Evolutionary conservation across 2,888 invertebrate genomes (phyloP), one percentile per base, ranked within the genome.

Genomic region (Atrina japonica): DNA sequence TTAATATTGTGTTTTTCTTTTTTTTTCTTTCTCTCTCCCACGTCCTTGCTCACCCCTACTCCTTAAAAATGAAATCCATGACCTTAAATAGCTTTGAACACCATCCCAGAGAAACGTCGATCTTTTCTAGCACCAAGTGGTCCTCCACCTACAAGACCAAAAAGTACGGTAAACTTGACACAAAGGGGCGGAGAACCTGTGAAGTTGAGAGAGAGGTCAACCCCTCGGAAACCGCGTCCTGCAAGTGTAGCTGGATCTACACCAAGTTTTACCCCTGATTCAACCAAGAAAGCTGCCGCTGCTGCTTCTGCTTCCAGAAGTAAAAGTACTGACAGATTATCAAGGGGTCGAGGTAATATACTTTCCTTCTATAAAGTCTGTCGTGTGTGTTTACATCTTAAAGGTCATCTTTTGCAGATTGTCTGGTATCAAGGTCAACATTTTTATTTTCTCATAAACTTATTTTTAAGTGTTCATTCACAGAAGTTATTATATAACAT

Each of bases 101-200:
- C 86, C 76, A 86, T 87, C 73, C 84, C 83, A 65, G 87, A 87
- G 78, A 82, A 80, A 79, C 78, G 85, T 76, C 83, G 84, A 75
- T 86, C 86, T 88, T 82, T 87, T 87, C 78, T 86, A 87, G 87
- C 84, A 53, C 76, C 83, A 18, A 60, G 59, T 40, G 80, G 77
- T 47, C 74, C 80, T 30, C 73, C 78, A 23, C 82, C 86, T 23
- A 77, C 80, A n/a, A 73, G 81, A 58, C 83, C 80, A 58, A 82
- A 78, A 70, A 83, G 83, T 70, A 80, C 81, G 7, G 77, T 82
- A 30, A 81, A 79, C 76, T 77, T 83, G 6, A 73, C 76, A 53
- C 67, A 73, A 0, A 69, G 67, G 35, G 35, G 35, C 5, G 35
- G 35, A 35, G 73, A 70, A 9, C 59, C 64, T 43, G 83, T 83